phyloP scores from a whole-genome alignment of 2,888 invertebrate species.

The Actias luna region DNA sequence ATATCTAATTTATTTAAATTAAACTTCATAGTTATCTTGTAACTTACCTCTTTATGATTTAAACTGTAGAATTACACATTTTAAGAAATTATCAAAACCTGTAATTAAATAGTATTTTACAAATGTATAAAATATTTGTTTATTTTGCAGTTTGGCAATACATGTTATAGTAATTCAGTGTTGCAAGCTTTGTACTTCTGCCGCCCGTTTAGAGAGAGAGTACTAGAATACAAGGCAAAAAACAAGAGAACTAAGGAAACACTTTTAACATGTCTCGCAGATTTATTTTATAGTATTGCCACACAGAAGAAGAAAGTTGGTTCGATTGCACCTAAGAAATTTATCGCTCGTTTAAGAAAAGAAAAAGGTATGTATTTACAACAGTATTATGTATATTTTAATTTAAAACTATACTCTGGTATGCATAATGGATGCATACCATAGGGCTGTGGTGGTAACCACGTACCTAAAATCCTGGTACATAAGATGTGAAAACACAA shows the following conservation, averaged over 20 bases:
- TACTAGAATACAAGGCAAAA: constrained; percentile 98
- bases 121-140: not conserved
- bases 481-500: no score
- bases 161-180: constrained; percentile 99
- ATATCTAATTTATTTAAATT: no score
- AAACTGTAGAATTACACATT: no score
- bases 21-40: no score
- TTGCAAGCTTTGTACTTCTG: constrained; percentile 99
- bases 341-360: constrained; percentile 98
- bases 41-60: no score
- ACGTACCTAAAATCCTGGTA: no score
- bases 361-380: constrained; percentile 90
- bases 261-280: constrained; percentile 97
- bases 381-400: not conserved
- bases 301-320: constrained; percentile 99
- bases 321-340: constrained; percentile 99
- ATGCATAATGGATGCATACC: no score
- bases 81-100: not conserved
- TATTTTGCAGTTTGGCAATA: constrained; percentile 97
- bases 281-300: constrained; percentile 99
- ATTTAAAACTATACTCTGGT: no score
- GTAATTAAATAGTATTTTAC: not conserved
- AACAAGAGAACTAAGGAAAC: constrained; percentile 98
- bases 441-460: no score
- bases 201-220: constrained; percentile 99